Conservation (phyloP, 2,113 vertebrate genomes). For the Sander vitreus region DNA sequence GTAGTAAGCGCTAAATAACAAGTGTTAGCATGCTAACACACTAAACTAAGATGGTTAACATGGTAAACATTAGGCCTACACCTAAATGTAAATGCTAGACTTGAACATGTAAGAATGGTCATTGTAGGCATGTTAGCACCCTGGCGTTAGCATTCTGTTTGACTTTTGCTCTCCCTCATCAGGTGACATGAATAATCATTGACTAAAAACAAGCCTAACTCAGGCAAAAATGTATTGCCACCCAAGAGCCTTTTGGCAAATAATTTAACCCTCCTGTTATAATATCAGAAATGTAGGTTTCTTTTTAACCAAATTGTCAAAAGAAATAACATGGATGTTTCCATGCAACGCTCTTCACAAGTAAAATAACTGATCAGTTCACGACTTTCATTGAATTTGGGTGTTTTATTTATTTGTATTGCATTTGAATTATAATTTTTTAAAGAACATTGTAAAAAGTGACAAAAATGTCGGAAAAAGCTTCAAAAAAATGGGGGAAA, state of each 20-base stretch:
- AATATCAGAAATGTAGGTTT: no score
- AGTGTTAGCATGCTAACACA: not conserved
- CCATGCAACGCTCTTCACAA: no score
- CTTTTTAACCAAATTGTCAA: no score
- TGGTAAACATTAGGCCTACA: not conserved
- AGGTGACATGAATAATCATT: not conserved
- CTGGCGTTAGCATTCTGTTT: not conserved
- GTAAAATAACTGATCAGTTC: no score
- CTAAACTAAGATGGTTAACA: not conserved
- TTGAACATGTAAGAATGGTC: not conserved
- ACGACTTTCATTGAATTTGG: no score
- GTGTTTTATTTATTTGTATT: no score
- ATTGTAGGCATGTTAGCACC: not conserved
- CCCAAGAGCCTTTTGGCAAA: not conserved
- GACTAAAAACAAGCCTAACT: not conserved
- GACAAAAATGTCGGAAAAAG: no score
- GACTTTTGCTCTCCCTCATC: not conserved
- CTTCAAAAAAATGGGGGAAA: no score
- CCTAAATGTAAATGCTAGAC: not conserved
- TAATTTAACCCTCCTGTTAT: not conserved
- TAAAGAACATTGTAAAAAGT: no score
- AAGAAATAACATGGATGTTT: no score
- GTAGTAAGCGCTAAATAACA: not conserved
- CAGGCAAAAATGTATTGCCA: not conserved
- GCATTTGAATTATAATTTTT: no score